Evolutionary conservation across 1,140 invertebrate species (phyloP).

Genomic region (Camponotus floridanus): DNA sequence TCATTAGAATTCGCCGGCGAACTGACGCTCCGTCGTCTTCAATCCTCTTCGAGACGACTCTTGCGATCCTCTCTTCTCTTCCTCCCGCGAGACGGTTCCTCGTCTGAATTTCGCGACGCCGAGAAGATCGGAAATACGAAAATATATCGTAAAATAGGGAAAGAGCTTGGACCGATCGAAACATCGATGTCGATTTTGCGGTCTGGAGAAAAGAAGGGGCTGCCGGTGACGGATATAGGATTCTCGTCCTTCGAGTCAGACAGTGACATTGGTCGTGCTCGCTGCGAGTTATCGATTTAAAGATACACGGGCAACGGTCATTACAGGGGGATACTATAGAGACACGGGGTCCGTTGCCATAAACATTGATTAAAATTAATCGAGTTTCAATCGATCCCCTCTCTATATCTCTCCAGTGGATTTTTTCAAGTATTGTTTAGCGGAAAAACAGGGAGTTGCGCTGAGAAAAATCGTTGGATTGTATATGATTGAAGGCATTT

Average conservation of each 20-base stretch:
- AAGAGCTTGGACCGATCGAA: not conserved
- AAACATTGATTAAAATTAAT: slow-evolving; percentile 14
- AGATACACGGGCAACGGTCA: slow-evolving; percentile 30
- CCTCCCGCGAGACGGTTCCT: not conserved
- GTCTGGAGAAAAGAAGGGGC: not conserved
- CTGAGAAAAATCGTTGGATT: no score
- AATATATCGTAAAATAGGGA: not conserved
- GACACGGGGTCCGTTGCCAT: slow-evolving; percentile 7
- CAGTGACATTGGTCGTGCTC: slow-evolving; percentile 52
- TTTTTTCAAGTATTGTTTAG: not conserved
- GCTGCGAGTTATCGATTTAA: slow-evolving; percentile 51
- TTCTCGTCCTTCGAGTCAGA: slow-evolving; percentile 32
- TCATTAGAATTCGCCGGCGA: slow-evolving; percentile 72
- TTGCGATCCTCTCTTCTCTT: not conserved
- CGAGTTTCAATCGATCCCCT: not conserved
- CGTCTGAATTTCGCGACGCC: not conserved
- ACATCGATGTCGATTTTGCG: slow-evolving; percentile 11
- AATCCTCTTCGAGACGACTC: no score
- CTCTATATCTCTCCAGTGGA: not conserved
- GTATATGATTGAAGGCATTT: no score
- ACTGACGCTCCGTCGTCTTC: slow-evolving; percentile 42
- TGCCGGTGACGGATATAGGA: not conserved
- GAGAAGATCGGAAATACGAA: not conserved
- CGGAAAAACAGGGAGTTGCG: not conserved
- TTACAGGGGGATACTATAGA: slow-evolving; percentile 15